Evolutionary conservation across 2,113 vertebrate species (phyloP).

Genomic region (Vulpes lagopus): DNA sequence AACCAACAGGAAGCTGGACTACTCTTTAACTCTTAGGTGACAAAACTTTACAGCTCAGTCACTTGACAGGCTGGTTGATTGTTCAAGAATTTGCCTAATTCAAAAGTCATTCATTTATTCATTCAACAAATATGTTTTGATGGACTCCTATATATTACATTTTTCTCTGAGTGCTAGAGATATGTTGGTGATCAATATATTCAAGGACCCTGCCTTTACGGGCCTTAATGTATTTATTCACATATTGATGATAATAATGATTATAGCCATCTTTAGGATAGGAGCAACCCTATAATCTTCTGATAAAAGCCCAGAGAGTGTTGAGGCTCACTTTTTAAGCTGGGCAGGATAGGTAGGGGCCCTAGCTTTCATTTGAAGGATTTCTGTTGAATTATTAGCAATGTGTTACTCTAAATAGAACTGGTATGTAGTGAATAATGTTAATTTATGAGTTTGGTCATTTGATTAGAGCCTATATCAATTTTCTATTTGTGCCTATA

Average conservation of each 20-base stretch:
- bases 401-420: not conserved
- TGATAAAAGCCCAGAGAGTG: not conserved
- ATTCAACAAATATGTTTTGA: not conserved
- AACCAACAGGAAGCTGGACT: not conserved
- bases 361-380: not conserved
- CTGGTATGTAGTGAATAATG: not conserved
- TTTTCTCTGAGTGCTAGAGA: not conserved
- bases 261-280: not conserved
- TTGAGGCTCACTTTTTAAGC: not conserved
- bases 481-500: not conserved
- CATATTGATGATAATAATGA: not conserved
- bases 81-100: not conserved
- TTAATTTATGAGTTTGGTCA: not conserved
- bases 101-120: not conserved
- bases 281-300: not conserved
- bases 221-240: not conserved
- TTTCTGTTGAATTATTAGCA: not conserved
- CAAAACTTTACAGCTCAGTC: not conserved
- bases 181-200: not conserved
- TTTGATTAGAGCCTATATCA: not conserved
- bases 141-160: not conserved
- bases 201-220: not conserved
- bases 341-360: not conserved
- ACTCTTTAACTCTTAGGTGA: not conserved
- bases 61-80: not conserved